Conservation (phyloP, 2,888 invertebrate genomes). For the Rapana venosa region DNA sequence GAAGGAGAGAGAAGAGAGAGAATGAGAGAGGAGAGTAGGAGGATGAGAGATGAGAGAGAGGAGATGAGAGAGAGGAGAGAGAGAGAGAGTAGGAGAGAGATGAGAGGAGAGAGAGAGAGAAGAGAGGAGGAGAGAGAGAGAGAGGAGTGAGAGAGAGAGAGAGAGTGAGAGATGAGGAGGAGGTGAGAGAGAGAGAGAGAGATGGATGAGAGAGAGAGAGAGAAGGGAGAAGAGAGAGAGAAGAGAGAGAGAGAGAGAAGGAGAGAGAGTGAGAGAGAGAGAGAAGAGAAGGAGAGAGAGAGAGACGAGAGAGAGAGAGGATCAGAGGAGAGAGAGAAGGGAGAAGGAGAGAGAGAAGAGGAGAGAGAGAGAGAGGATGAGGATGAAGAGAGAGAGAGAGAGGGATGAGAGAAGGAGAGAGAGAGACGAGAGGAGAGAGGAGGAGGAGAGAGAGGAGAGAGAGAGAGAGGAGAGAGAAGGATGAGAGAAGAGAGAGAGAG, state of each 20-base stretch:
- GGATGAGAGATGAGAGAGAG: not conserved
- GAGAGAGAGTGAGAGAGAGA: not conserved
- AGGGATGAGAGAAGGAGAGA: too few relatives aligned
- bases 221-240: not conserved
- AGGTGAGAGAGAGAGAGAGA: not conserved
- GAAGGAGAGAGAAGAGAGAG: not conserved
- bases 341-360: not conserved
- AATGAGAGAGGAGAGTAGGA: not conserved
- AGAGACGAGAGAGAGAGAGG: too few relatives aligned
- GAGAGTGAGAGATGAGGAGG: not conserved
- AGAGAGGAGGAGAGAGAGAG: not conserved
- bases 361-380: not conserved
- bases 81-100: not conserved
- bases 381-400: not conserved
- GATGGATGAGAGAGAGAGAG: not conserved
- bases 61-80: not conserved
- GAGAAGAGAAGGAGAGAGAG: not conserved
- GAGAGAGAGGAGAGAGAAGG: too few relatives aligned
- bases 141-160: not conserved
- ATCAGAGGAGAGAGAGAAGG: not conserved
- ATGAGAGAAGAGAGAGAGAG: too few relatives aligned
- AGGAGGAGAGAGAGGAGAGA: too few relatives aligned
- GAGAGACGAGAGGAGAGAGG: too few relatives aligned
- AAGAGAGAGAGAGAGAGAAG: not conserved
- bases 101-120: not conserved